Base-by-base conservation (phyloP, 2,113 vertebrate genomes). In the Aphelocoma coerulescens region DNA sequence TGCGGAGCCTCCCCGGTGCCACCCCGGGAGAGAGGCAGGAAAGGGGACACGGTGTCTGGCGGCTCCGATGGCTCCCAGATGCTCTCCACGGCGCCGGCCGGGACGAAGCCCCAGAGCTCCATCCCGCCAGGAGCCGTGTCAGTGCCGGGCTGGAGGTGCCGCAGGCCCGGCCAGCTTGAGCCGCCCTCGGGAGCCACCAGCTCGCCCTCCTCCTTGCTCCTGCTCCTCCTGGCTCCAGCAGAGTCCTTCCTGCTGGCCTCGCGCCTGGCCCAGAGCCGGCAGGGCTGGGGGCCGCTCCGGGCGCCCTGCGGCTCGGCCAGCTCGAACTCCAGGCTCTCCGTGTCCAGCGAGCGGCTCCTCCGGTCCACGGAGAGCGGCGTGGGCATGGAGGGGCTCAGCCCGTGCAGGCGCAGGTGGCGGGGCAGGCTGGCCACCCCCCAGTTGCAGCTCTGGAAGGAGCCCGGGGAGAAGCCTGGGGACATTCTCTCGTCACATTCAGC, bases 381-480 rank as follows among this genome's bases (percentile, higher is more conserved):
- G 2, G 98, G 98, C 96, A 97, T 85, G 58, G 98, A 94, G 72
- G 98, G 98, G 87, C 97, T 97, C 23, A 98, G 96, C 39, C 98
- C 98, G 20, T 98, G 98, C 28, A 99, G 97, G 77, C 98, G 98
- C 9, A 99, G 97, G 93, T 99, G 98, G 41, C 99, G 98, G 62
- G 99, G 99, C 65, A 99, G 98, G 98, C 99, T 99, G 77, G 99
- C 97, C 13, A 99, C 98, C 1, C 99, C 98, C 99, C 99, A 99
- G 54, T 97, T 97, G 22, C 98, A 98, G 94, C 97, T 97, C 52
- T 96, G 96, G 92, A 98, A 98, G 78, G 98, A 89, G 94, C 98
- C 98, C 78, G 95, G 98, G 78, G 92, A 91, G 98, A 66, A 98
- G 98, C 94, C 98, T 73, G 85, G 98, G 98, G 96, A 98, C 96